These are phyloP conservation scores for Sesamia inferens DNA, from an alignment of 2,888 invertebrate genomes.

Conservation along the genomic window DNA sequence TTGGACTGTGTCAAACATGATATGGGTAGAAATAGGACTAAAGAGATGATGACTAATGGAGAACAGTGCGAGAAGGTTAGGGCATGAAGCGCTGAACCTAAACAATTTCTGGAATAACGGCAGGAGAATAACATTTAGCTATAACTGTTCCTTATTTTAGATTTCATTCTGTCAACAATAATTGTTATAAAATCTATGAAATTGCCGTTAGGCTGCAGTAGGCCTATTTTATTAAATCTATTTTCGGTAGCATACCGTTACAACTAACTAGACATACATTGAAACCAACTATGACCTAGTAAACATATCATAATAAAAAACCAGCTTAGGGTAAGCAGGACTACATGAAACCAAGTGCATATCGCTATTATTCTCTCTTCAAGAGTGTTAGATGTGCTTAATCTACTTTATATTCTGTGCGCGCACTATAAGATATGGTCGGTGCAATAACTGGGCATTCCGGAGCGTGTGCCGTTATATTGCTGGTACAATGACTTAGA, in stretches of 20 bases:
- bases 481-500: conserved; percentile 8
- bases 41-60: not conserved
- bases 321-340: conserved; percentile 13
- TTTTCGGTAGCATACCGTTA: not conserved
- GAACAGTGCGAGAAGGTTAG: not conserved
- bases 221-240: too few relatives aligned
- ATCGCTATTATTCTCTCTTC: conserved; percentile 22
- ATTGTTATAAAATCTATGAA: too few relatives aligned
- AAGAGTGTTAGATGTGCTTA: conserved; percentile 17
- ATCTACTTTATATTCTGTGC: conserved; percentile 45
- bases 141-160: not conserved
- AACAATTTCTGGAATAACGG: not conserved
- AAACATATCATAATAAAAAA: conserved; percentile 21
- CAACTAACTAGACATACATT: not conserved
- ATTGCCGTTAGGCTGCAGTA: too few relatives aligned
- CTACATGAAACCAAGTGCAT: conserved; percentile 36
- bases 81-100: not conserved
- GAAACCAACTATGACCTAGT: too few relatives aligned
- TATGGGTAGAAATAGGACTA: not conserved
- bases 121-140: not conserved
- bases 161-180: too few relatives aligned
- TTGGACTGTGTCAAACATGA: not conserved
- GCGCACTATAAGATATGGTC: conserved; percentile 19
- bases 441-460: conserved; percentile 36
- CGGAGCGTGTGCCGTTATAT: conserved; percentile 17